Base-by-base conservation (phyloP, 2,113 vertebrate genomes). In the Coturnix japonica region DNA sequence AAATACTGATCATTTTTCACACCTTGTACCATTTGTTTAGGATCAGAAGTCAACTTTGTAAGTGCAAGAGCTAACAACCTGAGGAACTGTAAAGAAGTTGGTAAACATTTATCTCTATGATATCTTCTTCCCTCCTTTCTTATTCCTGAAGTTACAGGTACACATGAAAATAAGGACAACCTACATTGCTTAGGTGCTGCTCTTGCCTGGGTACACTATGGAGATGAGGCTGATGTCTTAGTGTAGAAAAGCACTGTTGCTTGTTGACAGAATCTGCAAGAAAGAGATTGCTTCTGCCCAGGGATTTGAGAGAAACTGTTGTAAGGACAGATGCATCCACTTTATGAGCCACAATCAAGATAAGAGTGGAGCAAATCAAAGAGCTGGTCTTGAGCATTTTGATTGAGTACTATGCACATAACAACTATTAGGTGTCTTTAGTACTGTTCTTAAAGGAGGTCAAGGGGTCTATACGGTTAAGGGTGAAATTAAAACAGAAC, bases 291-390 rank as follows among this genome's bases (percentile, higher is more conserved):
- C 79, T 93, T 70, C 69, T 78, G 64, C n/a, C 56, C 43, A 39
- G 69, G 41, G 75, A 75, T 67, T 85, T 82, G 67, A 7, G 7
- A 46, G n/a, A 17, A 83, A 41, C 4, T 23, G 30, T 73, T 83
- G 56, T 64, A 59, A 81, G 63, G 23, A 53, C 63, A 47, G 84
- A 66, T 1, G 0, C 16, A 73, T 25, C 47, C 21, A 20, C 47
- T 83, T 95, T 95, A 95, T 95, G 95, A 94, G 43, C 37, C 87
- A 53, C 31, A 41, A 94, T 79, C 25, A 44, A 96, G 96, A 90
- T 97, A 97, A 97, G 87, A 91, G 63, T 87, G 87, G 87, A 91
- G 89, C 80, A 87, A 90, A 84, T 59, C 28, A 18, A 91, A 77
- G 59, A 8, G 5, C 39, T 69, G 61, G 59, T 82, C 43, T 49